phyloP scores from a whole-genome alignment of 2,797 vertebrate genomes.

The Galago senegalensis region DNA sequence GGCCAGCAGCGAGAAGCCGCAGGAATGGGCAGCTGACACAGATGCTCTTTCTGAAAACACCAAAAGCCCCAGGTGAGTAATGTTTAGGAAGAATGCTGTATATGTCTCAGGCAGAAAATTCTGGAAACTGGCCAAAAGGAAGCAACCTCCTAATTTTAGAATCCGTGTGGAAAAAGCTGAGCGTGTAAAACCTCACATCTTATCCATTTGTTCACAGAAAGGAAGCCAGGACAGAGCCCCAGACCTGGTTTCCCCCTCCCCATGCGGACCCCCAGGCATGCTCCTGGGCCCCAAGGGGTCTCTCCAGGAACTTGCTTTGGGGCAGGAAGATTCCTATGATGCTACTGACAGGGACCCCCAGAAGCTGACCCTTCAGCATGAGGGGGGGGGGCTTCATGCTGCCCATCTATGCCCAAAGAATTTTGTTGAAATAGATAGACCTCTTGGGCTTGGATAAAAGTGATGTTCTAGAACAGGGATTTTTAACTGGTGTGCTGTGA shows the following conservation, averaged over 20 bases:
- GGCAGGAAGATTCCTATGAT: accelerated
- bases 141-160: not conserved
- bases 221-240: not conserved
- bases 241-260: accelerated
- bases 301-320: accelerated
- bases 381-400: accelerated
- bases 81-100: not conserved
- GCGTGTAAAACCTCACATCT: accelerated
- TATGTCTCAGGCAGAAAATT: not conserved
- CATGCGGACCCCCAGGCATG: accelerated
- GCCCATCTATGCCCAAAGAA: accelerated
- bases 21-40: not conserved
- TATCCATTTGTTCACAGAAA: not conserved
- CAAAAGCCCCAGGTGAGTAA: not conserved
- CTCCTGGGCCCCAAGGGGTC: accelerated
- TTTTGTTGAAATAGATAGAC: not conserved
- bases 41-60: not conserved
- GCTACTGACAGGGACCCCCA: accelerated
- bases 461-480: not conserved
- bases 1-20: not conserved
- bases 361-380: accelerated
- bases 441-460: no score
- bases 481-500: no score
- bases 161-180: not conserved
- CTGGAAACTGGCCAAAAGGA: not conserved